These are phyloP conservation scores for Rhinolophus ferrumequinum DNA, from an alignment of 2,113 vertebrate genomes.

Conservation along the genomic window DNA sequence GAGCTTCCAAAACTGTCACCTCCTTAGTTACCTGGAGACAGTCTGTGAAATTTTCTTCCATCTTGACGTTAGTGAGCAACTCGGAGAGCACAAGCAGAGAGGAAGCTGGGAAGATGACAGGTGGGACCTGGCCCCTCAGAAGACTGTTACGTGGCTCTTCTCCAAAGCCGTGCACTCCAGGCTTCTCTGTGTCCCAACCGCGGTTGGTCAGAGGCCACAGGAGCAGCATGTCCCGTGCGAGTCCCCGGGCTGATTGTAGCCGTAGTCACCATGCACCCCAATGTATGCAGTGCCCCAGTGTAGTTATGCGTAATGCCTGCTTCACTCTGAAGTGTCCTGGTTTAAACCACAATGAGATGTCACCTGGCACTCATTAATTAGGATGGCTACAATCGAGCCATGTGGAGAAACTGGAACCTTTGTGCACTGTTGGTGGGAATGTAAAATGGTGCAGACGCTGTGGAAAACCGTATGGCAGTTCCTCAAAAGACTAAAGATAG, in stretches of 20 bases:
- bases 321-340: neutral
- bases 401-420: neutral
- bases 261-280: neutral
- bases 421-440: neutral
- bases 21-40: neutral
- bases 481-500: neutral
- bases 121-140: neutral
- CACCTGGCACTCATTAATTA: neutral
- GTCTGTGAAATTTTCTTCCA: neutral
- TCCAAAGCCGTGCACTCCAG: neutral
- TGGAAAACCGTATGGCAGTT: neutral
- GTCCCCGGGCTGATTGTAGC: neutral
- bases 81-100: neutral
- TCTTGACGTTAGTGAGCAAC: neutral
- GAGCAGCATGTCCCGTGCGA: accelerated
- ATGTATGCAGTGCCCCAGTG: accelerated
- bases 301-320: neutral
- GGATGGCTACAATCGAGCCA: neutral
- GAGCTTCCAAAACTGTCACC: constrained; percentile 75
- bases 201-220: neutral
- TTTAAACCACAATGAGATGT: neutral
- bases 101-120: neutral
- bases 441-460: neutral
- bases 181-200: too few species aligned
- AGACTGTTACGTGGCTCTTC: neutral